Evolutionary conservation across 2,797 vertebrate genomes (phyloP), one percentile per base, ranked within the genome.

Genomic region (Gambelia wislizenii): DNA sequence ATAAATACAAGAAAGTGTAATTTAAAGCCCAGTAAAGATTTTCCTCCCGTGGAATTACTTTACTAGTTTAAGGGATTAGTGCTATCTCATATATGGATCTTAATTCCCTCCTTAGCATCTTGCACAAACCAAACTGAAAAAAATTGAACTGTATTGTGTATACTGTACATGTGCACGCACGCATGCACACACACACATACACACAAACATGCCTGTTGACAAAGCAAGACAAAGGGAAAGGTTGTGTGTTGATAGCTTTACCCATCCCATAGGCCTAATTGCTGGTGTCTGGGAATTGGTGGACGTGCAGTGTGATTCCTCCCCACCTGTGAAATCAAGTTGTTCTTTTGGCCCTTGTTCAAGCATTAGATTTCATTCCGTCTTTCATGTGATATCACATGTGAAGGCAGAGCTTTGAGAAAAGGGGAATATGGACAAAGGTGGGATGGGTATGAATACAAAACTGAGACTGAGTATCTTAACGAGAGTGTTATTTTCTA

Each of bases 41-140:
- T 33, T 1, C 6, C 6, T 27, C 75, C 30, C 30, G 10, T 33
- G n/a, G 91, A 90, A 86, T 9, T 87, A 79, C 54, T 92, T 91
- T 75, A 91, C 30, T 91, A 77, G 88, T 91, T 91, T 91, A 85
- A 91, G 36, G 82, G 89, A 92, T 94, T 72, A 89, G 3, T 0
- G 79, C 90, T 79, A 91, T 95, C 87, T 93, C 84, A 12, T 89
- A 74, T 86, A 85, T 89, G 91, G 70, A 89, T 95, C 89, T 94
- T 94, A 91, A 94, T 91, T 91, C 91, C 87, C 87, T 95, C 87
- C 87, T 93, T 95, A 92, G 0, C 2, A 86, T 0, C 1, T 88
- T 72, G 70, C 78, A 84, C 91, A 91, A 89, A 92, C 89, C 91
- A 90, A 84, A 69, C 54, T 2, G 25, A 52, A 36, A 52, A 36